Evolutionary conservation across 2,113 vertebrate genomes (phyloP).

Genomic region (Brevimyrus niger): DNA sequence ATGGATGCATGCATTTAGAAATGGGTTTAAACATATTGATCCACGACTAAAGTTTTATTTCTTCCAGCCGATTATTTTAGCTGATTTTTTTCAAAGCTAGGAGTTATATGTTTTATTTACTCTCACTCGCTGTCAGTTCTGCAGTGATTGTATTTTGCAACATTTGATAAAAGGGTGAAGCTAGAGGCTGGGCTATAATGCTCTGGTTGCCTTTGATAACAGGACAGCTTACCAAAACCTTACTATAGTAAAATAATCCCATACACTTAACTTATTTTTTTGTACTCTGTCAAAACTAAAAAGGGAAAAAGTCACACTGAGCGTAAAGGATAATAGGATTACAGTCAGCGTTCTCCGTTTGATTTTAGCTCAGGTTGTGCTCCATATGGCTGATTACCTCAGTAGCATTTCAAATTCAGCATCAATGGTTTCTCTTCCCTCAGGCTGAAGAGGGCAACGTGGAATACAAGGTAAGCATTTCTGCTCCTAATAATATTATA

Average conservation of each 20-base stretch:
- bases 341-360: not conserved
- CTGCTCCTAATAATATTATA: no score
- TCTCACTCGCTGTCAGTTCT: not conserved
- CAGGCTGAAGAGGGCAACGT: conserved; percentile 98
- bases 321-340: not conserved
- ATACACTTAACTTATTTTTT: not conserved
- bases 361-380: not conserved
- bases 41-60: not conserved
- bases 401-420: conserved; percentile 26
- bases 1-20: not conserved
- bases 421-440: conserved; percentile 33
- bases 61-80: not conserved
- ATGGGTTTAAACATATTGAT: not conserved
- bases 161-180: not conserved
- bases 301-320: not conserved
- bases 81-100: not conserved
- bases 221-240: not conserved
- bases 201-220: not conserved
- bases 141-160: not conserved
- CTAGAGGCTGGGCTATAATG: not conserved
- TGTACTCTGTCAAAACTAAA: not conserved
- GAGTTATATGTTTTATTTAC: not conserved
- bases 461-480: conserved; percentile 95
- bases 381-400: conserved; percentile 18
- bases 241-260: not conserved